These are phyloP conservation scores for Octodon degus DNA, from an alignment of 2,113 vertebrate species.

Conservation along the genomic window DNA sequence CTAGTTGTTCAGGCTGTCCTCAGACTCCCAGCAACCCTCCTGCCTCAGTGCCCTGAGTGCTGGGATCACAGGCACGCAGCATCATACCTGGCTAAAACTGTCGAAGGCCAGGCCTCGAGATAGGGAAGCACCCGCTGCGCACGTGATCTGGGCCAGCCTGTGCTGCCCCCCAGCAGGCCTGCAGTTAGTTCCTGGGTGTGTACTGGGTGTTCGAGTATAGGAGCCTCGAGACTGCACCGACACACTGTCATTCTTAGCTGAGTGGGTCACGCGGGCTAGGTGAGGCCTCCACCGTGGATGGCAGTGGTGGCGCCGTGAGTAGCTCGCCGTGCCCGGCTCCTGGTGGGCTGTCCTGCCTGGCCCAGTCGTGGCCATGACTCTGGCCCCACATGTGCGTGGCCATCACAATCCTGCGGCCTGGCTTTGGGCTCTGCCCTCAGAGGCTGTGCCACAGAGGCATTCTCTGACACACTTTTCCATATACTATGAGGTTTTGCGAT, in stretches of 20 bases:
- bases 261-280: not conserved
- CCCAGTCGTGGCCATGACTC: fast-evolving
- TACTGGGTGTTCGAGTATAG: not conserved
- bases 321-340: not conserved
- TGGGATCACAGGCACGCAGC: not conserved
- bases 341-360: fast-evolving
- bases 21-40: too few species aligned
- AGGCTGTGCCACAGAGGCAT: fast-evolving
- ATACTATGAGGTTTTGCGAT: not conserved
- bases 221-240: too few species aligned
- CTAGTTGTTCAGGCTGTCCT: too few species aligned
- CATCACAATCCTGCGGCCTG: fast-evolving
- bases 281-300: not conserved
- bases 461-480: not conserved
- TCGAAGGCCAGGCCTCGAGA: too few species aligned
- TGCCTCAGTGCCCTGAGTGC: too few species aligned
- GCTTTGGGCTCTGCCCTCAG: fast-evolving
- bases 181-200: not conserved
- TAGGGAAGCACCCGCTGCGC: fast-evolving
- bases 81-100: not conserved
- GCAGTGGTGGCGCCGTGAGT: fast-evolving
- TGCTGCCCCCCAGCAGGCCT: fast-evolving
- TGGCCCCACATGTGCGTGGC: fast-evolving
- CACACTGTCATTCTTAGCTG: not conserved
- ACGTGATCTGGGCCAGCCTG: fast-evolving